Evolutionary conservation across 2,113 vertebrate genomes (phyloP), one percentile per base, ranked within the genome.

Genomic region (Strix aluco): DNA sequence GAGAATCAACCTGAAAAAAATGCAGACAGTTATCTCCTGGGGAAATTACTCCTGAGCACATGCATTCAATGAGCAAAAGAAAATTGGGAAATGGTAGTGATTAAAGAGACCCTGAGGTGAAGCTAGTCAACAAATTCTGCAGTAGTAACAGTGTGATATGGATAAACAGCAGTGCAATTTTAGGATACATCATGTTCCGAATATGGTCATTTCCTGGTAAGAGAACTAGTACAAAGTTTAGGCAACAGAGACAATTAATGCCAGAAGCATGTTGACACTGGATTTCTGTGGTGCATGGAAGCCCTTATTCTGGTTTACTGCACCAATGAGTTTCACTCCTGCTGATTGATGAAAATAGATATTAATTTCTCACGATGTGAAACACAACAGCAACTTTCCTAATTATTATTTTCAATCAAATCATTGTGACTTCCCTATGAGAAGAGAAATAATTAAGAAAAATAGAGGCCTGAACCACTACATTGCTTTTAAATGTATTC

Each of bases 361-460:
- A 93, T 92, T 93, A 90, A 94, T 96, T 89, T 94, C 52, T 94
- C 47, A 55, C 11, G 8, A 78, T 46, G 52, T 72, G 91, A 88
- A 89, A 81, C 70, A 79, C 66, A 95, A 78, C 66, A 87, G 57
- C 72, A 88, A 66, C 66, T 95, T 91, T 52, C 34, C 38, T 93
- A 92, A 93, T 96, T 81, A 96, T 69, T 95, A 57, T 92, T 95
- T 96, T 94, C 84, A 69, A 57, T 96, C 66, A 87, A 94, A 90
- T 65, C 55, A n/a, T 90, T 96, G 85, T 89, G 93, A 69, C 87
- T 96, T 95, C 92, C 40, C 58, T 77, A 3, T n/a, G 42, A 92
- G 81, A 92, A 94, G 77, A 72, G 67, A 80, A 94, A 87, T 78
- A 96, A 91, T 95, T 90, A 72, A 75, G 80, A 82, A 90, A 93